Evolutionary conservation across 2,888 invertebrate genomes (phyloP), one percentile per base, ranked within the genome.

Genomic region (Eupithecia centaureata): DNA sequence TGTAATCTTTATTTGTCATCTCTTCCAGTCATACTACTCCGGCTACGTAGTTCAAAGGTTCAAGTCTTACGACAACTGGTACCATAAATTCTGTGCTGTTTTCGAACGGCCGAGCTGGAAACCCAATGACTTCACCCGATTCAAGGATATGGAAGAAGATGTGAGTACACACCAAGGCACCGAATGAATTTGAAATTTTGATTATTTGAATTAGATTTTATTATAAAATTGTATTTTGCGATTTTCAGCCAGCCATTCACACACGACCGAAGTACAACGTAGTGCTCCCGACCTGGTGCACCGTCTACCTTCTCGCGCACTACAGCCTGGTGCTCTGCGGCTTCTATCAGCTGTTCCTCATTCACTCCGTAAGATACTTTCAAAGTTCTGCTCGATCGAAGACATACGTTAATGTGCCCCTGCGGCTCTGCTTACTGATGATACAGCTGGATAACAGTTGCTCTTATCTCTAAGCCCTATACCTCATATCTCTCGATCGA

Each of bases 31-130:
- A 10, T 96, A 96, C 83, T 96, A 97, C 82, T 95, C 95, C 1
- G 89, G 89, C 70, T 94, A 95, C 78, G 95, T 97, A 61, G 87
- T 95, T 47, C 85, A 94, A 69, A 95, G 94, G 75, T 94, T 95
- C 78, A 87, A 90, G 66, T 85, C 87, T 13, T 95, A 95, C 89
- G 83, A 90, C 30, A 93, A 90, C 12, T 94, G 95, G 90, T 79
- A 78, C 7, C 92, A 96, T 79, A 96, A 96, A 82, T 71, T 97
- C 1, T 94, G 94, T 0, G 95, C 95, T 0, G 84, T 96, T 1
- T 94, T 97, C 80, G 96, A 95, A 85, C 97, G 97, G 8, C 97
- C 97, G 0, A 97, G 97, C 74, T 97, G 97, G 97, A 89, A 94
- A 74, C 97, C 97, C 4, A 97, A 96, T 0, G 30, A 94, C 89